These are phyloP conservation scores for Torymus aiolomorphi DNA, from an alignment of 2,888 invertebrate species.

Conservation along the genomic window DNA sequence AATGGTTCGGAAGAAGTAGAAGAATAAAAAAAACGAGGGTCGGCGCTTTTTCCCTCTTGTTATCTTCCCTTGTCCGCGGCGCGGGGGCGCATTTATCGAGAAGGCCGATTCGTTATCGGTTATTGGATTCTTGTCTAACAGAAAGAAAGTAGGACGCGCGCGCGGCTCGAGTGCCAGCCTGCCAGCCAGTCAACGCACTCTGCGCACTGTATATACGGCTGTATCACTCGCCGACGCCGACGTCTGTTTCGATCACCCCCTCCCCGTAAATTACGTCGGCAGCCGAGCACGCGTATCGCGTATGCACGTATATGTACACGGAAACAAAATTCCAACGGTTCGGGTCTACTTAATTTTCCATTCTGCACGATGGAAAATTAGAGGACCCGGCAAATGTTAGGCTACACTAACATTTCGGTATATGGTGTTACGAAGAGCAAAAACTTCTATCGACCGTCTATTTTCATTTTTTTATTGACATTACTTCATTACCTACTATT, in stretches of 20 bases:
- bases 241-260: slow-evolving; percentile 16
- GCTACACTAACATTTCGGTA: no score
- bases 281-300: no score
- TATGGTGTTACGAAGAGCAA: no score
- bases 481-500: no score
- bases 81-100: slow-evolving; percentile 31
- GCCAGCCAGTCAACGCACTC: slow-evolving; percentile 19
- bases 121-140: slow-evolving; percentile 57
- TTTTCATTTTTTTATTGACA: no score
- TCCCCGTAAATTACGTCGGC: no score
- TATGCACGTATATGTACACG: background rate
- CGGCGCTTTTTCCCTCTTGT: slow-evolving; percentile 56
- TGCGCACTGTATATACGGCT: background rate
- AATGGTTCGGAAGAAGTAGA: background rate
- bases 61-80: slow-evolving; percentile 54
- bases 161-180: background rate
- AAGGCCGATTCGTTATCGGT: slow-evolving; percentile 56
- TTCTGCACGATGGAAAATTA: no score
- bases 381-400: no score
- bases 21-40: slow-evolving; percentile 7
- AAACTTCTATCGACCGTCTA: no score
- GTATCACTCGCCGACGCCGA: slow-evolving; percentile 4
- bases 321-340: background rate
- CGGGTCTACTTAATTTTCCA: no score
- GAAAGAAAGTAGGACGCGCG: slow-evolving; percentile 48